Conservation (phyloP, 1,140 invertebrate species). For the Drosophila asahinai region DNA sequence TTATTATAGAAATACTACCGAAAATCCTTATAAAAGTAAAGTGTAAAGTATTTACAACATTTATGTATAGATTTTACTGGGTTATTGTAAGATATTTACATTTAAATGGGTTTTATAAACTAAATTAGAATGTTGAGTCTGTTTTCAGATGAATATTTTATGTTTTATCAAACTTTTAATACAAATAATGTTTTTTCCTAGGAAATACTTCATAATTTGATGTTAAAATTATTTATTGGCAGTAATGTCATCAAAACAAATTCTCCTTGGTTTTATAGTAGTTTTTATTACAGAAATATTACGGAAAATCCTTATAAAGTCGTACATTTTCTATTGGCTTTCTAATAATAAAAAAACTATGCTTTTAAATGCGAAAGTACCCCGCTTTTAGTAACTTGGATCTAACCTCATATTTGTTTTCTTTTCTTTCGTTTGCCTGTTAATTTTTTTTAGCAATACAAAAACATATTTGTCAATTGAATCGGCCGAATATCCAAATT, state of each 20-base stretch:
- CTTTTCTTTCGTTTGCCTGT: not conserved
- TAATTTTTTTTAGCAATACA: constrained; percentile 23
- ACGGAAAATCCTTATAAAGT: too few species aligned
- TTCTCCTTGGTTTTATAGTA: too few species aligned
- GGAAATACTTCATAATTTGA: too few species aligned
- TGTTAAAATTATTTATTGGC: too few species aligned
- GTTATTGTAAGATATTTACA: not conserved
- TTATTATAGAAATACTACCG: too few species aligned
- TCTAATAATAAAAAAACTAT: not conserved
- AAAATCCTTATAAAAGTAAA: too few species aligned
- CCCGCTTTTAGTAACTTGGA: not conserved
- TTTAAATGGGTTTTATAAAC: too few species aligned
- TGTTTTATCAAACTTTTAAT: too few species aligned
- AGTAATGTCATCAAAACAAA: too few species aligned
- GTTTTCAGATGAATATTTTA: not conserved
- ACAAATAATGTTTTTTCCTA: too few species aligned
- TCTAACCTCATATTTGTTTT: not conserved
- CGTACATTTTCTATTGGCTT: not conserved
- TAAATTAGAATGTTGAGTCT: too few species aligned
- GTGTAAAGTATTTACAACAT: not conserved
- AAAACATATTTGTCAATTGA: constrained; percentile 37
- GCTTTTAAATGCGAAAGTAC: not conserved
- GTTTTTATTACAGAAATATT: too few species aligned
- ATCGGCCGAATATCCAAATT: constrained; percentile 29
- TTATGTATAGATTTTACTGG: not conserved